Evolutionary conservation across 2,888 invertebrate genomes (phyloP).

Genomic region (Gnatocerus cornutus): DNA sequence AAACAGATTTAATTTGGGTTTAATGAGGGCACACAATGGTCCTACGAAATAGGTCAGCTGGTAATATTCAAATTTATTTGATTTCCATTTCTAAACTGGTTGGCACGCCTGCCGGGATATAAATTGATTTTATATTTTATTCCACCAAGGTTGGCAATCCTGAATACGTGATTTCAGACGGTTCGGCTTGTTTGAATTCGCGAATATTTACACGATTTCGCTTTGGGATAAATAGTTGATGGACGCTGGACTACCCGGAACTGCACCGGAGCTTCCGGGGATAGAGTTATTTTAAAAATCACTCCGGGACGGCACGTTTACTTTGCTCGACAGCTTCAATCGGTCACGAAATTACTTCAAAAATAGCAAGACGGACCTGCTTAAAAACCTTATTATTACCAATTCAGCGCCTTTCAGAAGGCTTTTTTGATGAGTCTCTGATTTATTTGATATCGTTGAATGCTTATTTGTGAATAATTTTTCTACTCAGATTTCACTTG

Average conservation of each 20-base stretch:
- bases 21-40: slow-evolving; percentile 46
- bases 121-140: slow-evolving; percentile 57
- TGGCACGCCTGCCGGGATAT: slow-evolving; percentile 53
- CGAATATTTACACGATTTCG: slow-evolving; percentile 39
- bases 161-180: slow-evolving; percentile 45
- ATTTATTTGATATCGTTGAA: too few relatives aligned
- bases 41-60: slow-evolving; percentile 57
- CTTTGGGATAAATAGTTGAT: slow-evolving; percentile 41
- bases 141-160: slow-evolving; percentile 48
- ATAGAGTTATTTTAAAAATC: background rate
- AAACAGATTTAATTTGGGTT: slow-evolving; percentile 50
- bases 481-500: too few relatives aligned
- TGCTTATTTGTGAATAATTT: too few relatives aligned
- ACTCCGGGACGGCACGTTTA: too few relatives aligned
- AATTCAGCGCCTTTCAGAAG: too few relatives aligned
- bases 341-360: too few relatives aligned
- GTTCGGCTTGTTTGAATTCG: slow-evolving; percentile 40
- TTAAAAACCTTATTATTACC: too few relatives aligned
- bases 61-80: slow-evolving; percentile 62
- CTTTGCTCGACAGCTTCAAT: too few relatives aligned
- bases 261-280: background rate
- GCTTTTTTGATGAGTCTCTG: too few relatives aligned
- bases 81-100: slow-evolving; percentile 61
- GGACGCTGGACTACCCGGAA: slow-evolving; percentile 6
- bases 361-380: too few relatives aligned